Percentiles rank a stretch among this genome's conserved stretches.
Conservation (phyloP, 2,888 invertebrate genomes). For the Drosophila eohydei region DNA sequence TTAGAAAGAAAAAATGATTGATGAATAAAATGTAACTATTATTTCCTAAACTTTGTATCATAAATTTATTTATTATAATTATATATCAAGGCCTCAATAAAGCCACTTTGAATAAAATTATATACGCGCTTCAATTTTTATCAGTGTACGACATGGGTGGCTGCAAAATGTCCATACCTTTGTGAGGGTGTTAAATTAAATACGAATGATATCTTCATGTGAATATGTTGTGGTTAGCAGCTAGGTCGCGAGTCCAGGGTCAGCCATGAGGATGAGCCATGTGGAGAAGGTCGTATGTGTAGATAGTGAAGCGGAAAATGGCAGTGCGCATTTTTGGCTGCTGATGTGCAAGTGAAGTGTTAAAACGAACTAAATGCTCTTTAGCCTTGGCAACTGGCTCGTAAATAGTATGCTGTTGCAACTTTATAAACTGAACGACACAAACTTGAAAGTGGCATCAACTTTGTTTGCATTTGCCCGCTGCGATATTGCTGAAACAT, state of each 20-base stretch:
- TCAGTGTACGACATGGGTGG: not conserved
- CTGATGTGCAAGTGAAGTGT: constrained; percentile 45
- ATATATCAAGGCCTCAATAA: no score
- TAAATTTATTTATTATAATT: no score
- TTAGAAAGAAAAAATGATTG: no score
- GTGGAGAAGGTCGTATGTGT: constrained; percentile 45
- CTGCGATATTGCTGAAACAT: constrained; percentile 31
- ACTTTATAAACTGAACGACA: constrained; percentile 50
- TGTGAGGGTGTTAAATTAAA: constrained; percentile 2
- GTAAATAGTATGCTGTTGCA: constrained; percentile 35
- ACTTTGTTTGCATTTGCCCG: constrained; percentile 38
- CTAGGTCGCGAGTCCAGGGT: constrained; percentile 15
- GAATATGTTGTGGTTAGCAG: constrained; percentile 27
- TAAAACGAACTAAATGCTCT: constrained; percentile 37
- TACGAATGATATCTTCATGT: constrained; percentile 19
- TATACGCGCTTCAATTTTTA: not conserved
- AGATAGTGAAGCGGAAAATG: constrained; percentile 39
- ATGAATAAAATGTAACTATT: no score
- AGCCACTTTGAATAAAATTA: no score
- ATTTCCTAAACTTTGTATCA: no score
- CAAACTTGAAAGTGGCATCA: constrained; percentile 43
- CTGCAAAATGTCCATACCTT: not conserved
- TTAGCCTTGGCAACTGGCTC: constrained; percentile 31
- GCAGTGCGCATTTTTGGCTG: constrained; percentile 31
- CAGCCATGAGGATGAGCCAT: constrained; percentile 18